Evolutionary conservation across 2,113 vertebrate genomes (phyloP).

Genomic region (Otis tarda): DNA sequence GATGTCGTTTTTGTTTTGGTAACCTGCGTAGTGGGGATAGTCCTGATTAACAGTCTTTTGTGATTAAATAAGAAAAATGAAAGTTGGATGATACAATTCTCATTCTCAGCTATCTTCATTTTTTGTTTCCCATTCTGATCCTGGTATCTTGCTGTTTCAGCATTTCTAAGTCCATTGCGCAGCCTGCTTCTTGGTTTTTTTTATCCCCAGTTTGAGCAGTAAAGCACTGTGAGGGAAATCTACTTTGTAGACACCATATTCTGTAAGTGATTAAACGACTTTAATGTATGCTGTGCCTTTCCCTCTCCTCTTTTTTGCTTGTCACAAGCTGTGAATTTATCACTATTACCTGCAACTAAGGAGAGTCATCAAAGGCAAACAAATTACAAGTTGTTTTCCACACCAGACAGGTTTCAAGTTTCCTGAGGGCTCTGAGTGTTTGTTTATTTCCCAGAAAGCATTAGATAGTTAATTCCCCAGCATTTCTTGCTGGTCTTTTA

Average conservation of each 20-base stretch:
- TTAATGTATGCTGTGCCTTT: background rate
- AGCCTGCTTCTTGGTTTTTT: background rate
- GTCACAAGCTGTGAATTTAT: conserved; percentile 47
- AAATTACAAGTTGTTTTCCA: conserved; percentile 34
- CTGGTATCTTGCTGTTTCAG: background rate
- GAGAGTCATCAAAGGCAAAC: conserved; percentile 40
- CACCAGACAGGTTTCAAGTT: conserved; percentile 3
- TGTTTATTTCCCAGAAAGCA: conserved; percentile 51
- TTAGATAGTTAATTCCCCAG: conserved; percentile 45
- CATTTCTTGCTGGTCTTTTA: conserved; percentile 71
- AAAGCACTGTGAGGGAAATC: background rate
- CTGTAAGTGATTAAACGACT: background rate
- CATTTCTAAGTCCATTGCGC: background rate
- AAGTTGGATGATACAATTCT: background rate
- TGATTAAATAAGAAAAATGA: background rate
- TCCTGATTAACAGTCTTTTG: background rate
- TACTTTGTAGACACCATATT: background rate
- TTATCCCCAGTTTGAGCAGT: background rate
- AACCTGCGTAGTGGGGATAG: background rate
- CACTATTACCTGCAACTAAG: conserved; percentile 4
- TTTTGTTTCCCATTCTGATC: background rate
- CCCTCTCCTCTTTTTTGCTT: background rate
- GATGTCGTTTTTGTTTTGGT: background rate
- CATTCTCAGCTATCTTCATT: background rate
- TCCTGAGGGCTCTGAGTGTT: conserved; percentile 42